These are phyloP conservation scores for Dryocosmus kuriphilus DNA, from an alignment of 2,888 invertebrate species.

Conservation along the genomic window DNA sequence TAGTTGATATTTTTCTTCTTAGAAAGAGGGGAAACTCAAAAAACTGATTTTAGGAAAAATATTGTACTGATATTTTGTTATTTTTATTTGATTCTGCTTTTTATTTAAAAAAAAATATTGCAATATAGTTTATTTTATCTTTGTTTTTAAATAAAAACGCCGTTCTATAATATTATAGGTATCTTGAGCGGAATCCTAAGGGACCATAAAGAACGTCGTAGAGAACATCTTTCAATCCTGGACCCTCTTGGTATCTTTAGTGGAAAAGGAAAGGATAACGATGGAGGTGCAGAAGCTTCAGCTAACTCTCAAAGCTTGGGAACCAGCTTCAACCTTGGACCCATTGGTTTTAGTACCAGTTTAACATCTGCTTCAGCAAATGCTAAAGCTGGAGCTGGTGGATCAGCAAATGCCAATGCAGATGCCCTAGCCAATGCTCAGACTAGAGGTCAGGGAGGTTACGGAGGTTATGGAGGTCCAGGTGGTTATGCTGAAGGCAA, in stretches of 20 bases:
- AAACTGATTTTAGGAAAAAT: too few species aligned
- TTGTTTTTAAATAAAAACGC: neutral
- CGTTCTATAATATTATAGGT: neutral
- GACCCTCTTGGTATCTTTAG: constrained; percentile 69
- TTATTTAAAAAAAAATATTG: too few species aligned
- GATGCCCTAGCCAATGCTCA: constrained; percentile 40
- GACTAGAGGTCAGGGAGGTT: constrained; percentile 44
- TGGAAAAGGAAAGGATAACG: constrained; percentile 41
- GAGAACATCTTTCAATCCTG: constrained; percentile 46
- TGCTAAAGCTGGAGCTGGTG: constrained; percentile 57
- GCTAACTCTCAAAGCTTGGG: constrained; percentile 60
- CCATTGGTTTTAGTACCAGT: constrained; percentile 63
- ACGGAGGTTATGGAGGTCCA: constrained; percentile 35
- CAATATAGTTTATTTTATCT: too few species aligned
- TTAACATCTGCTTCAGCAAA: constrained; percentile 61
- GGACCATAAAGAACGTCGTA: neutral
- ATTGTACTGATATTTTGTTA: too few species aligned
- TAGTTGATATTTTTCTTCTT: too few species aligned
- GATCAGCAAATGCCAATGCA: constrained; percentile 43
- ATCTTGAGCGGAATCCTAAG: neutral
- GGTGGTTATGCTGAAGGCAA: constrained; percentile 23
- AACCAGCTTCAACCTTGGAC: constrained; percentile 65
- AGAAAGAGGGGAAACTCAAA: too few species aligned
- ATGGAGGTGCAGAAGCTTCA: constrained; percentile 45
- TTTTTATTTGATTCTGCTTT: too few species aligned